Base-by-base conservation (phyloP, 1,140 invertebrate genomes). In the Halictus rubicundus region DNA sequence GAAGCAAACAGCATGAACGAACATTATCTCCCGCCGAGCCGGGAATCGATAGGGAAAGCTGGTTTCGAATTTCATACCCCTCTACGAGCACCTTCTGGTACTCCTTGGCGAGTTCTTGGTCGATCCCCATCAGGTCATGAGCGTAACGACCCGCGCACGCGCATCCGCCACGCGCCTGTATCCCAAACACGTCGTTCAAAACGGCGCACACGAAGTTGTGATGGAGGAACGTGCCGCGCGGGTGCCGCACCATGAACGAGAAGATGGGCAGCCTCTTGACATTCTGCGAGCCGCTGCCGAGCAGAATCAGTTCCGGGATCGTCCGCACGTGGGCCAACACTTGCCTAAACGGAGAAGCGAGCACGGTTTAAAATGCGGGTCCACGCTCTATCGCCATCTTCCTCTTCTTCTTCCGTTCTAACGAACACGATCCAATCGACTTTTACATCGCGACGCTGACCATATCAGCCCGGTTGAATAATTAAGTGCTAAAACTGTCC, bases 101-200 rank as follows among this genome's bases (percentile, higher is more conserved):
- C 84, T 96, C 94, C 83, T 94, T 94, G 19, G 97, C 95, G 2
- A 97, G 93, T 74, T 95, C 93, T 75, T 96, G 95, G 89, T 96
- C 95, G 71, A 98, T 98, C 37, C 97, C 97, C 73, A 98, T 94
- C 14, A 98, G 92, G 92, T 97, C 95, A 91, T 97, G 96, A 12
- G 96, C 96, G 89, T 98, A 98, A 70, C 96, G 96, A 61, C 97
- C 96, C 57, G 96, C 96, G 93, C 96, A 97, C 1, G 96, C 96
- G 93, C 96, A 97, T 1, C 97, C 97, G 12, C 97, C 96, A 84
- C 97, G 94, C 0, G 96, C 96, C 92, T 98, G 98, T 59, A 99
- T 97, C 0, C 98, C 98, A 90, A 98, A 98, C 14, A 99, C 94
- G 89, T 99, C 98, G 88, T 98, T 99, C 6, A 99, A 94, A 1